These are phyloP conservation scores for Trypoxylon attenuatum DNA, from an alignment of 2,888 invertebrate species.

Conservation along the genomic window DNA sequence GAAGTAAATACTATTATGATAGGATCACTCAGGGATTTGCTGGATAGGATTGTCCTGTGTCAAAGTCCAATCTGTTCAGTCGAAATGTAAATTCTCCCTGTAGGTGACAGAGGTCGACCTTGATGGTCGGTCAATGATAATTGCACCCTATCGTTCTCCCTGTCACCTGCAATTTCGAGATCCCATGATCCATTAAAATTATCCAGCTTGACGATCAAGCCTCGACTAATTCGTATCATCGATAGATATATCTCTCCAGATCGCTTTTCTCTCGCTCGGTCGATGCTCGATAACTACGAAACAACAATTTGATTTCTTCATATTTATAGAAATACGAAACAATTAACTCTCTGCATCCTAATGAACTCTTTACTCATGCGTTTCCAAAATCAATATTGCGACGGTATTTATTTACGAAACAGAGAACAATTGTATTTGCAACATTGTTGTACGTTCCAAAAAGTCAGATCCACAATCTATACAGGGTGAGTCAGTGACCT, in stretches of 20 bases:
- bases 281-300: not conserved
- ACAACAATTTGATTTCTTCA: not conserved
- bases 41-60: slow-evolving; percentile 12
- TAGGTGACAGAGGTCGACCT: slow-evolving; percentile 35
- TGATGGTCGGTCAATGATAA: slow-evolving; percentile 42
- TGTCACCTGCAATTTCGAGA: slow-evolving; percentile 25
- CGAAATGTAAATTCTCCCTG: slow-evolving; percentile 44
- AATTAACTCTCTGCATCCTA: no score
- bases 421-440: no score
- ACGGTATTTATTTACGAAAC: no score
- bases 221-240: not conserved
- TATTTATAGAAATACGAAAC: no score
- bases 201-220: slow-evolving; percentile 22
- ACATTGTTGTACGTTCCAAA: no score
- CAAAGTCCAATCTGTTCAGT: slow-evolving; percentile 26
- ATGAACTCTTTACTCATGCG: no score
- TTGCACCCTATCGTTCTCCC: slow-evolving; percentile 22
- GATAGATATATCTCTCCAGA: no score
- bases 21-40: slow-evolving; percentile 12
- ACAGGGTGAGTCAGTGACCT: no score
- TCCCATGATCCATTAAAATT: slow-evolving; percentile 38
- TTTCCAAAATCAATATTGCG: no score
- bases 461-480: no score
- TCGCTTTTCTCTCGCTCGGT: no score
- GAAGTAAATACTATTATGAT: no score